A percentile compares a stretch with the other conserved stretches of the same genome.
Evolutionary conservation across 2,888 invertebrate genomes (phyloP).

Genomic region (Hemaris fuciformis): DNA sequence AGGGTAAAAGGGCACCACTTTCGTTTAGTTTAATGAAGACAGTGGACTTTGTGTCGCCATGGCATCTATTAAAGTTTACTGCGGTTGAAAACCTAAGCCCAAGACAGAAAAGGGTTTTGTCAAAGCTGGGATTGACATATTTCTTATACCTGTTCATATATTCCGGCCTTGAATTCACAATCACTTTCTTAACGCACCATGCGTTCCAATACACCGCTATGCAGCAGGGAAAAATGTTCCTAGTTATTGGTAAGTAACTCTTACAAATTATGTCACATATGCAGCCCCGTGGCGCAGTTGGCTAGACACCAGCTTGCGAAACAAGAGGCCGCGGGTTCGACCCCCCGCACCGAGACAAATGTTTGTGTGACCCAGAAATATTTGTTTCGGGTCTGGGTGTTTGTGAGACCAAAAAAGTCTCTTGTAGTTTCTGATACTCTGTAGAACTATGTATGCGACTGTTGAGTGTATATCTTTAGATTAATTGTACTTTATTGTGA

Average conservation of each 20-base stretch:
- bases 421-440: too few species aligned
- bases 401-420: too few species aligned
- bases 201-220: constrained; percentile 94
- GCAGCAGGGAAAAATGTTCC: constrained; percentile 99
- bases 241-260: constrained; percentile 87
- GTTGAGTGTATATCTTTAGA: too few species aligned
- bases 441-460: too few species aligned
- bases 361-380: too few species aligned
- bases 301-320: too few species aligned
- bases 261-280: too few species aligned
- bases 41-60: constrained; percentile 72
- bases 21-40: constrained; percentile 85
- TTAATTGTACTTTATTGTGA: too few species aligned
- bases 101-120: constrained; percentile 84
- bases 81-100: constrained; percentile 84
- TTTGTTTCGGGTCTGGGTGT: too few species aligned
- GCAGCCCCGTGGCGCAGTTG: too few species aligned
- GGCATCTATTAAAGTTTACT: constrained; percentile 80
- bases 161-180: constrained; percentile 97
- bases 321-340: too few species aligned
- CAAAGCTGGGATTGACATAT: constrained; percentile 87
- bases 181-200: constrained; percentile 97
- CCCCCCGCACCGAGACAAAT: too few species aligned
- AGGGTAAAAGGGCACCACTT: constrained; percentile 87
- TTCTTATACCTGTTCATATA: constrained; percentile 97